A percentile compares a stretch with the other conserved stretches of the same genome.
Conservation (phyloP, 2,113 vertebrate genomes). For the Grallaria varia region DNA sequence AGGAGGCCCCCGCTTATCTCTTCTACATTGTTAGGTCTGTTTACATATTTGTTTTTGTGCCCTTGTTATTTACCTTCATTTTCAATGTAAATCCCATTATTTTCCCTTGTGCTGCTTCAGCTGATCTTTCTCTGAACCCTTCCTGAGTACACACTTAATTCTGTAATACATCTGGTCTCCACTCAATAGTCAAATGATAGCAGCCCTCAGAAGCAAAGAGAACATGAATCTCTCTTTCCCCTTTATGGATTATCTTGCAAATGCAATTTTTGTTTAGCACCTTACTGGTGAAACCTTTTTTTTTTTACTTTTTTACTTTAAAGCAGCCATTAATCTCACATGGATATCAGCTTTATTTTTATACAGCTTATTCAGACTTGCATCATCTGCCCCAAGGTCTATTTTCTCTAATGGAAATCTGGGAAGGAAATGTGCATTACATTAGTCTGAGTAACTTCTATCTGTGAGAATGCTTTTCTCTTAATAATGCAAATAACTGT, state of each 20-base stretch:
- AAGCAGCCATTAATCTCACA: neutral
- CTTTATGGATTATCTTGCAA: neutral
- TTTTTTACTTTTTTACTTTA: neutral
- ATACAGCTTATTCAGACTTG: conserved; percentile 5
- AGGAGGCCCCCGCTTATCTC: neutral
- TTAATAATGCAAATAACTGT: conserved; percentile 40
- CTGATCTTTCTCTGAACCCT: neutral
- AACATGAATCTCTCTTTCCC: neutral
- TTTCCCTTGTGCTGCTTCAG: neutral
- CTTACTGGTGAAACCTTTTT: neutral
- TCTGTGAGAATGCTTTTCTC: conserved; percentile 10
- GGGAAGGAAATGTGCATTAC: conserved; percentile 22
- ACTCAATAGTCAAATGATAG: neutral
- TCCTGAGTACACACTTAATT: neutral
- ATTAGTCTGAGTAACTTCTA: conserved; percentile 26
- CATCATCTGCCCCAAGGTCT: conserved; percentile 8
- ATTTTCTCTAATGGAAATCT: conserved; percentile 37
- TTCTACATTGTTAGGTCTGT: neutral
- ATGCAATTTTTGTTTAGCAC: neutral
- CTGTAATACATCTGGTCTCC: neutral
- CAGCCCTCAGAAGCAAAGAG: neutral
- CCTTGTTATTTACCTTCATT: neutral
- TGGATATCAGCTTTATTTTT: conserved; percentile 10
- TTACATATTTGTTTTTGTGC: neutral
- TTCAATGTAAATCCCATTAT: neutral